Conservation (phyloP, 2,888 invertebrate species). For the Heteromyza rotundicornis region DNA sequence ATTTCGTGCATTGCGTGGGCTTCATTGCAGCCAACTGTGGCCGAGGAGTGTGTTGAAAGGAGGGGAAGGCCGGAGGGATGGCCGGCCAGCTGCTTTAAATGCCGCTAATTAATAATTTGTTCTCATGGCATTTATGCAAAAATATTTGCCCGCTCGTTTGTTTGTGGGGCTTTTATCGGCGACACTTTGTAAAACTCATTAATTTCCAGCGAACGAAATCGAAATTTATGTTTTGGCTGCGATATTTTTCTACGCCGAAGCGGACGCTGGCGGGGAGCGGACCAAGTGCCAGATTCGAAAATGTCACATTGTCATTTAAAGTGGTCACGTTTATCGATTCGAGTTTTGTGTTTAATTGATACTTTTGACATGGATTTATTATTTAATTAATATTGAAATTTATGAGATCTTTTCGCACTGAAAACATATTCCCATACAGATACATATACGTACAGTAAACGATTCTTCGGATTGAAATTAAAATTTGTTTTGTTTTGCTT, state of each 20-base stretch:
- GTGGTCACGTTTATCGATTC: slow-evolving; percentile 10
- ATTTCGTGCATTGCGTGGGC: slow-evolving; percentile 19
- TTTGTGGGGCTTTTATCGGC: too few relatives aligned
- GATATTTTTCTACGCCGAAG: background rate
- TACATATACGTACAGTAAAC: too few relatives aligned
- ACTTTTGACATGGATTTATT: slow-evolving; percentile 4
- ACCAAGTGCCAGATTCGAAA: background rate
- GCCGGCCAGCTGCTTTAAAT: slow-evolving; percentile 17
- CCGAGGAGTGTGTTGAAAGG: too few relatives aligned
- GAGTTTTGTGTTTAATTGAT: background rate
- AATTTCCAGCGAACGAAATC: slow-evolving; percentile 16
- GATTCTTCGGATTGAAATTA: slow-evolving; percentile 32
- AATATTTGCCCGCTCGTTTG: too few relatives aligned
- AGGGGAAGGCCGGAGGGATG: slow-evolving; percentile 14
- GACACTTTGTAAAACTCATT: slow-evolving; percentile 33
- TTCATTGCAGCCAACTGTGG: background rate
- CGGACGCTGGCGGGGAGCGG: background rate
- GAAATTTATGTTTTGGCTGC: slow-evolving; percentile 4
- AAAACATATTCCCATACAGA: too few relatives aligned
- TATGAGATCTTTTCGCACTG: background rate
- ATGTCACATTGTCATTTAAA: background rate
- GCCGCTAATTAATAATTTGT: slow-evolving; percentile 40
- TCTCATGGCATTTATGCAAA: slow-evolving; percentile 28
- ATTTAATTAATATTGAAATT: background rate
- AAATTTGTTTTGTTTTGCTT: slow-evolving; percentile 38